Evolutionary conservation across 2,888 invertebrate species (phyloP).

Genomic region (Hirtodrosophila confusa): DNA sequence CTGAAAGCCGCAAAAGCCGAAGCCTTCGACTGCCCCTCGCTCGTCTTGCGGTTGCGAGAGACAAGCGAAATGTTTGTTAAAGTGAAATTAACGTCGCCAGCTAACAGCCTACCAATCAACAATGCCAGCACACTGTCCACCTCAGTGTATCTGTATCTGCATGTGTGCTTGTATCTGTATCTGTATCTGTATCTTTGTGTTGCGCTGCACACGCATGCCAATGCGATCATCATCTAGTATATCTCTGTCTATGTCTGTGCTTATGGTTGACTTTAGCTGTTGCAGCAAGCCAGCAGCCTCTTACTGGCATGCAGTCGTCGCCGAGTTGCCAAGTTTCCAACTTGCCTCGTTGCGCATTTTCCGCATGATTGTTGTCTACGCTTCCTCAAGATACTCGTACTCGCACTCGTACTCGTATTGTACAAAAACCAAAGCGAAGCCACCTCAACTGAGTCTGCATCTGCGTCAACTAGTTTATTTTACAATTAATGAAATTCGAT

Average conservation of each 20-base stretch:
- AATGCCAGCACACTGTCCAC: slow-evolving; percentile 63
- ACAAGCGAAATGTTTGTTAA: slow-evolving; percentile 81
- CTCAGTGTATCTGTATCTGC: slow-evolving; percentile 19
- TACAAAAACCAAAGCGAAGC: slow-evolving; percentile 9
- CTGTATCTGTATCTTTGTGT: slow-evolving; percentile 26
- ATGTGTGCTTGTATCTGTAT: slow-evolving; percentile 15
- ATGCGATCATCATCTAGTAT: slow-evolving; percentile 25
- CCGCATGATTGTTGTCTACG: slow-evolving; percentile 66
- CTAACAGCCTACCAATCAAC: slow-evolving; percentile 74
- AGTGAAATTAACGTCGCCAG: slow-evolving; percentile 80
- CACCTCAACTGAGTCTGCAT: slow-evolving; percentile 27
- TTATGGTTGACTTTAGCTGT: slow-evolving; percentile 7
- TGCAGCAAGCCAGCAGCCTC: slow-evolving; percentile 53
- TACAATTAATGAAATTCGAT: slow-evolving; percentile 82
- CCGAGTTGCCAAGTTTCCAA: slow-evolving; percentile 41
- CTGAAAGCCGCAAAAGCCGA: slow-evolving; percentile 71
- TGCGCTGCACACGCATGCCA: slow-evolving; percentile 32
- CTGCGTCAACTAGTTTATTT: slow-evolving; percentile 64
- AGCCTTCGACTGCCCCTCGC: slow-evolving; percentile 37
- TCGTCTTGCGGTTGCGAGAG: slow-evolving; percentile 27
- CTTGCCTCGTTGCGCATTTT: slow-evolving; percentile 56
- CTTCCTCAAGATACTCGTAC: slow-evolving; percentile 54
- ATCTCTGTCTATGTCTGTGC: slow-evolving; percentile 13
- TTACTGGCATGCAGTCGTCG: slow-evolving; percentile 66
- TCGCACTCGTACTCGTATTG: slow-evolving; percentile 1